Evolutionary conservation across 2,888 invertebrate genomes (phyloP).

Genomic region (Mellilla xanthometata): DNA sequence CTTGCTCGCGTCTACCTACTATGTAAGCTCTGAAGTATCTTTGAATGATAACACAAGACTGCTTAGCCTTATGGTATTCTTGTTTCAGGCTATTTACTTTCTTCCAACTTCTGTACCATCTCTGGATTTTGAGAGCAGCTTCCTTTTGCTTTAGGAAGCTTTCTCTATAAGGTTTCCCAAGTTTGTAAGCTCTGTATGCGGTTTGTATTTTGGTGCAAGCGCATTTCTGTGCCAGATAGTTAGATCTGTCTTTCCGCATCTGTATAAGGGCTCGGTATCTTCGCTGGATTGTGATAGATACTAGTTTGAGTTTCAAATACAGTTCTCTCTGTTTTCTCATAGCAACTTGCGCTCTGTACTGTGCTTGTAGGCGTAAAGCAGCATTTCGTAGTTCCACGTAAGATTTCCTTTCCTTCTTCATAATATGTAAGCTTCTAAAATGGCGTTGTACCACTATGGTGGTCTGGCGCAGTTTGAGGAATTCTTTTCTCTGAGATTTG

Average conservation of each 20-base stretch:
- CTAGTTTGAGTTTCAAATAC: constrained; percentile 46
- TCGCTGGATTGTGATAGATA: constrained; percentile 61
- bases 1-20: constrained; percentile 51
- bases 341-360: constrained; percentile 54
- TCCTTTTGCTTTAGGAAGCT: constrained; percentile 52
- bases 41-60: constrained; percentile 71
- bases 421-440: constrained; percentile 63
- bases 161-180: constrained; percentile 47
- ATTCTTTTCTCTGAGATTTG: constrained; percentile 37
- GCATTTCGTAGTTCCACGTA: constrained; percentile 40
- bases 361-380: constrained; percentile 53
- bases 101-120: constrained; percentile 62
- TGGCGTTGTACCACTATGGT: constrained; percentile 53
- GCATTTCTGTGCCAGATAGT: constrained; percentile 45
- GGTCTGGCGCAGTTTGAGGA: constrained; percentile 36
- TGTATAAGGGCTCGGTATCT: constrained; percentile 58
- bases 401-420: constrained; percentile 49
- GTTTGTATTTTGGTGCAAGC: constrained; percentile 63
- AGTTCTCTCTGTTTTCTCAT: constrained; percentile 45
- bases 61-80: constrained; percentile 46
- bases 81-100: constrained; percentile 44
- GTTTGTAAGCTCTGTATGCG: constrained; percentile 54
- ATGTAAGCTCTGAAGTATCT: constrained; percentile 57
- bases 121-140: constrained; percentile 66
- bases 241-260: constrained; percentile 52